Evolutionary conservation across 64 coral and sea anemone genomes (phyloP).

Genomic region (Actinia equina): DNA sequence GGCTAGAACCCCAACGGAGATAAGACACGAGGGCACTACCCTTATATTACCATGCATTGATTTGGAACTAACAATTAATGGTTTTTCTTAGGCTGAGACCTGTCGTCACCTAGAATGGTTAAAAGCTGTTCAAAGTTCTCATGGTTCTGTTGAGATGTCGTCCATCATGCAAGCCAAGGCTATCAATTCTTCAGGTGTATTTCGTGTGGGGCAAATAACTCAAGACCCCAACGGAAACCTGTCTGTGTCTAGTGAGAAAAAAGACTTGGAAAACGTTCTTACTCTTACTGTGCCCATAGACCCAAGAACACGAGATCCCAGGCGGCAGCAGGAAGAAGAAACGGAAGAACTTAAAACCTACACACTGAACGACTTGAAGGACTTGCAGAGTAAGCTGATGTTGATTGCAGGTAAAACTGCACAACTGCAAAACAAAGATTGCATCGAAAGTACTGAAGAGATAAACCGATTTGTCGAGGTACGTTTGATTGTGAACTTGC

Average conservation of each 20-base stretch:
- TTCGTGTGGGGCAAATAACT: slow-evolving; percentile 34
- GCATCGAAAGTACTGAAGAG: slow-evolving; percentile 32
- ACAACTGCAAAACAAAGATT: slow-evolving; percentile 28
- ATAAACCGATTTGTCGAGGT: slow-evolving; percentile 59
- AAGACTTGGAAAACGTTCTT: neutral
- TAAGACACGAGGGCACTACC: too few relatives aligned
- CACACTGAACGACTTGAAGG: slow-evolving; percentile 38
- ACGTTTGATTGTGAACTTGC: neutral
- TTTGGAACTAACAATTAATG: neutral
- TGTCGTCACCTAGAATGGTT: slow-evolving; percentile 75
- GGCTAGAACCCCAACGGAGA: too few relatives aligned
- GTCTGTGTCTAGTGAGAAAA: neutral
- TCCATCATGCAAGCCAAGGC: slow-evolving; percentile 54
- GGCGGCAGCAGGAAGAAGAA: neutral
- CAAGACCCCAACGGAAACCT: slow-evolving; percentile 1
- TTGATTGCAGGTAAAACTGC: slow-evolving; percentile 59
- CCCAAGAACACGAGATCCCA: slow-evolving; percentile 1
- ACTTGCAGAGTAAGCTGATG: slow-evolving; percentile 65
- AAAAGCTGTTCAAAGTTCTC: slow-evolving; percentile 66
- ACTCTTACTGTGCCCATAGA: slow-evolving; percentile 19
- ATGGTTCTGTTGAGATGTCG: slow-evolving; percentile 79
- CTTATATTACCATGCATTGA: too few relatives aligned
- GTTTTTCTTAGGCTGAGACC: slow-evolving; percentile 49
- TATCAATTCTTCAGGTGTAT: slow-evolving; percentile 59
- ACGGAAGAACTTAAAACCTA: slow-evolving; percentile 2